These are phyloP conservation scores for Drosophila seguyi DNA, from an alignment of 1,140 invertebrate species.

Conservation along the genomic window DNA sequence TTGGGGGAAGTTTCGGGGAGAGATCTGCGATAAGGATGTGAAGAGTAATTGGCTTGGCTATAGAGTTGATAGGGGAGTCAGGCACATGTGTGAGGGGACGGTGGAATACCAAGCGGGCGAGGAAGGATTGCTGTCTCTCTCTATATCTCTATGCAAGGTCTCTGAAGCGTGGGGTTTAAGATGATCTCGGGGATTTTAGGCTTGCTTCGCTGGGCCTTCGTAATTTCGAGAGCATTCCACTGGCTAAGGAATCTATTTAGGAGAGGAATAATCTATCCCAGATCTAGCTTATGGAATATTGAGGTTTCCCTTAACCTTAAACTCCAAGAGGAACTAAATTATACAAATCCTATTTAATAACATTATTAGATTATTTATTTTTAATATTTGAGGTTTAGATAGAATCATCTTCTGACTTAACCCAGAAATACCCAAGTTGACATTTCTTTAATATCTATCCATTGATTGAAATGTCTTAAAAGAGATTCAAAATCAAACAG, in stretches of 20 bases:
- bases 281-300: neutral
- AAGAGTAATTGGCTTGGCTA: constrained; percentile 50
- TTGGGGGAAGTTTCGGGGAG: constrained; percentile 27
- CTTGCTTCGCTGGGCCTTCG: neutral
- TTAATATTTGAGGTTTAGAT: neutral
- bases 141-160: neutral
- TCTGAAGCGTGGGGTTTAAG: constrained; percentile 24
- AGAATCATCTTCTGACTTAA: neutral
- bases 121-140: neutral
- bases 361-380: too few relatives aligned
- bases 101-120: constrained; percentile 12
- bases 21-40: constrained; percentile 47
- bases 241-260: constrained; percentile 8
- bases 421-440: neutral
- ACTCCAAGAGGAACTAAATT: neutral
- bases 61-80: constrained; percentile 37
- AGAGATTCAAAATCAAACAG: neutral
- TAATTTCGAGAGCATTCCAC: neutral
- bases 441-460: neutral
- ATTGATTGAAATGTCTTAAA: neutral
- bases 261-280: neutral
- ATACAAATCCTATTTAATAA: neutral
- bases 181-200: constrained; percentile 22
- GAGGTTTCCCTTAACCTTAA: neutral
- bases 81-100: constrained; percentile 30